Evolutionary conservation across 2,888 invertebrate genomes (phyloP), one percentile per base, ranked within the genome.

Genomic region (Chydorus sphaericus): DNA sequence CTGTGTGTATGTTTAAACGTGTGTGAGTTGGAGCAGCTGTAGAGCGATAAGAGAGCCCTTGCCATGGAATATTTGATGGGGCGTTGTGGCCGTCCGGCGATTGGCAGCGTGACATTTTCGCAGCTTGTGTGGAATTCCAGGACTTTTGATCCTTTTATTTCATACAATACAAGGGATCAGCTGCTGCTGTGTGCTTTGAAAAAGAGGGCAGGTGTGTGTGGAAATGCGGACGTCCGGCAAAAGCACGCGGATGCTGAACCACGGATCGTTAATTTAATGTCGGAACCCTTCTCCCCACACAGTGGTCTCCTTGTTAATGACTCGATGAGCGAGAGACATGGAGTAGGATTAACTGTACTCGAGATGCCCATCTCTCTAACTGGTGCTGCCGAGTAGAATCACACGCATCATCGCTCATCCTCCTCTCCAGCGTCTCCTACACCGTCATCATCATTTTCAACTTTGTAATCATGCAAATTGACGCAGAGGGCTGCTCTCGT

Each of bases 391-490:
- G 8, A 14, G 33, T 8, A 33, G 14, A 33, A 33, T 39, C 16
- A 16, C n/a, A 39, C n/a, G 39, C 10, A 39, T 39, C 39, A 20
- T 39, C 6, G 5, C 3, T n/a, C n/a, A 39, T 5, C 39, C 20
- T 20, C n/a, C n/a, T n/a, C n/a, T n/a, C n/a, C n/a, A n/a, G n/a
- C n/a, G n/a, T n/a, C n/a, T n/a, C n/a, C n/a, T n/a, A n/a, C n/a
- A n/a, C n/a, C n/a, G n/a, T n/a, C n/a, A n/a, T n/a, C 4, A 4
- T 39, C 16, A 33, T 33, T 39, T 16, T 8, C 8, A 39, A 39
- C 39, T 39, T 39, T 39, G 39, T 16, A 39, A 39, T 39, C 39
- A 39, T 39, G 39, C 39, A 39, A 39, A 39, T 39, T 33, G 33
- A n/a, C n/a, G 33, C 33, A 33, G 33, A 8, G 33, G 8, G 33